Percentiles rank a stretch among this genome's conserved stretches.
These are phyloP conservation scores for Turdus rufiventris DNA, from an alignment of 2,113 vertebrate genomes.

Conservation along the genomic window DNA sequence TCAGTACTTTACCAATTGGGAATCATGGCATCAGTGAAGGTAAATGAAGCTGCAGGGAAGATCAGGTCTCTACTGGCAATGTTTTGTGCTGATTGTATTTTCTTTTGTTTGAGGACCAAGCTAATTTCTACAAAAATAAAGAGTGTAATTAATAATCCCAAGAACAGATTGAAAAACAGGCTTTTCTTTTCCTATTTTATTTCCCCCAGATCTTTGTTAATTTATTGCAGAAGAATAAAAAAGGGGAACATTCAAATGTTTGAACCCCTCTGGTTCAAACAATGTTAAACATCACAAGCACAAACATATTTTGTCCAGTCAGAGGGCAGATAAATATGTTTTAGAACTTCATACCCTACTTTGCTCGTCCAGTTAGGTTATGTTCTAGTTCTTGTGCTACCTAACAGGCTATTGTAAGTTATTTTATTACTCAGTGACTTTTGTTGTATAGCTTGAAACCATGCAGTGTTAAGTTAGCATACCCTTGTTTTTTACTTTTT, in stretches of 20 bases:
- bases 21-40: neutral
- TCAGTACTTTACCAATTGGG: neutral
- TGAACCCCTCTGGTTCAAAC: neutral
- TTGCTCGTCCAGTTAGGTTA: neutral
- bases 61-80: neutral
- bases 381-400: neutral
- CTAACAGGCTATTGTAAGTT: neutral
- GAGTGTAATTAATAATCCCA: neutral
- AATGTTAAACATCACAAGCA: neutral
- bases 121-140: neutral
- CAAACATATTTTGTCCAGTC: neutral
- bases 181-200: neutral
- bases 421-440: neutral
- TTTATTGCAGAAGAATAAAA: neutral
- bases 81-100: neutral
- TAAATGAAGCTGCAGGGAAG: neutral
- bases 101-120: neutral
- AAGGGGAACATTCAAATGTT: neutral
- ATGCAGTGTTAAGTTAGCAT: neutral
- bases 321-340: neutral
- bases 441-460: neutral
- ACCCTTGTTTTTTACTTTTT: neutral
- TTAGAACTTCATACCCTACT: neutral
- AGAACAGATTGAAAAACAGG: neutral
- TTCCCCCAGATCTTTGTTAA: neutral